Evolutionary conservation across 2,797 vertebrate genomes (phyloP).

Genomic region (Tadarida brasiliensis): DNA sequence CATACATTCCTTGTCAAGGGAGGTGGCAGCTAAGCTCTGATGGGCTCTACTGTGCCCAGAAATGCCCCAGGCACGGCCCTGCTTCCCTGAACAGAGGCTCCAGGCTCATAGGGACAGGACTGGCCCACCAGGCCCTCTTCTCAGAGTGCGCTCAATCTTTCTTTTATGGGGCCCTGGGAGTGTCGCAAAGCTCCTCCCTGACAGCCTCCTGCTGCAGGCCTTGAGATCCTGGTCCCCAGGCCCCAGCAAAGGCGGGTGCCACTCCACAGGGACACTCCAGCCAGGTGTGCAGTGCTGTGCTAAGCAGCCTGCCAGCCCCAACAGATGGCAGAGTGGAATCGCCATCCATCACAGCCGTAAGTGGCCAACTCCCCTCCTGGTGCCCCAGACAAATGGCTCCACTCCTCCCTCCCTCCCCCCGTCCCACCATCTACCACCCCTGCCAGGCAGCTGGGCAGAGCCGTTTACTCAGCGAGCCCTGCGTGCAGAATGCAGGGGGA

Average conservation of each 20-base stretch:
- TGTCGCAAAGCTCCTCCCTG: rapidly evolving
- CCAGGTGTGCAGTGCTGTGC: slow-evolving; percentile 79
- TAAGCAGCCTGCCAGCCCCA: slow-evolving; percentile 80
- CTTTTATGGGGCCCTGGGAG: neutral
- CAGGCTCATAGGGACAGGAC: neutral
- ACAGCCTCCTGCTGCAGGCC: neutral
- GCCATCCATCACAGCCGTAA: slow-evolving; percentile 81
- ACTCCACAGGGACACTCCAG: slow-evolving; percentile 49
- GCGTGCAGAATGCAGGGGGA: neutral
- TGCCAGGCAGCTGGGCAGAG: slow-evolving; percentile 62
- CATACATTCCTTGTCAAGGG: neutral
- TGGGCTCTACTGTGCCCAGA: neutral
- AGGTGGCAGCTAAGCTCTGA: neutral
- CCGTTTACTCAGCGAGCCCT: slow-evolving; percentile 60
- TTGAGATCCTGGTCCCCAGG: neutral
- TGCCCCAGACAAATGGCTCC: slow-evolving; percentile 78
- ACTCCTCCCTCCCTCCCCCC: slow-evolving; percentile 46
- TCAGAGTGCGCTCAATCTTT: rapidly evolving
- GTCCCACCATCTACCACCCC: slow-evolving; percentile 19
- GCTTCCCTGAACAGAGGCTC: neutral
- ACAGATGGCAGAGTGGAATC: slow-evolving; percentile 80
- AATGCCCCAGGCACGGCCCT: neutral
- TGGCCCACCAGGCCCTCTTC: neutral
- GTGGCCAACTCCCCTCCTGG: slow-evolving; percentile 79
- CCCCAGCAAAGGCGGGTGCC: neutral